These are phyloP conservation scores for Cenopis cana DNA, from an alignment of 2,888 invertebrate species.

Conservation along the genomic window DNA sequence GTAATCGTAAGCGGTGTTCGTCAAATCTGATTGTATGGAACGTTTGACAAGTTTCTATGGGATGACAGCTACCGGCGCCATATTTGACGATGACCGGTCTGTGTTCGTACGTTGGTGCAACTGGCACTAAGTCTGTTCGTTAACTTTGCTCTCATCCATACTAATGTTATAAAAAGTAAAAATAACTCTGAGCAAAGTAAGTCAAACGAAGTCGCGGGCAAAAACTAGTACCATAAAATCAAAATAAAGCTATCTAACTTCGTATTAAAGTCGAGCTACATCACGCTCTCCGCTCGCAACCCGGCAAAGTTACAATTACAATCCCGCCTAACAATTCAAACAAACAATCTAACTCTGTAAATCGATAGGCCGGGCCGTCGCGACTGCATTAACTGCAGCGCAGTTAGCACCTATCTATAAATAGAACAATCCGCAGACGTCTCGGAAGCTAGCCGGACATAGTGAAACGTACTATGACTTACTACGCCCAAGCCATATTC, in stretches of 20 bases:
- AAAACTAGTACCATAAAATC: too few species aligned
- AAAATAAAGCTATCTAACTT: not conserved
- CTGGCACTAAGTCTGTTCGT: too few species aligned
- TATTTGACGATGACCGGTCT: too few species aligned
- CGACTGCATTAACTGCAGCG: slow-evolving; percentile 61
- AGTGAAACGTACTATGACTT: slow-evolving; percentile 54
- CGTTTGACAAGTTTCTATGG: too few species aligned
- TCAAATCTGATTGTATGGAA: too few species aligned
- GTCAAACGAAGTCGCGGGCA: too few species aligned
- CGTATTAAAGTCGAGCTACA: not conserved
- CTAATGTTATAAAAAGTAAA: too few species aligned
- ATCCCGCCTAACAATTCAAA: slow-evolving; percentile 49
- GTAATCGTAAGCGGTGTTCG: too few species aligned
- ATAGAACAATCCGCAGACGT: slow-evolving; percentile 79
- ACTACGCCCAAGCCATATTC: slow-evolving; percentile 48
- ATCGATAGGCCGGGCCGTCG: slow-evolving; percentile 47
- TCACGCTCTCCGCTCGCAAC: slow-evolving; percentile 16
- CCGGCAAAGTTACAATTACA: slow-evolving; percentile 25
- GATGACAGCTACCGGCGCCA: too few species aligned
- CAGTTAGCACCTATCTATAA: slow-evolving; percentile 74
- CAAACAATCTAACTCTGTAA: slow-evolving; percentile 58
- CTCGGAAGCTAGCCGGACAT: slow-evolving; percentile 55
- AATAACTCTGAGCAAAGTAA: too few species aligned
- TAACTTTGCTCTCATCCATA: too few species aligned
- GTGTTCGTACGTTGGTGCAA: too few species aligned